These are phyloP conservation scores for Pardalotus punctatus DNA, from an alignment of 2,113 vertebrate genomes.

Conservation along the genomic window DNA sequence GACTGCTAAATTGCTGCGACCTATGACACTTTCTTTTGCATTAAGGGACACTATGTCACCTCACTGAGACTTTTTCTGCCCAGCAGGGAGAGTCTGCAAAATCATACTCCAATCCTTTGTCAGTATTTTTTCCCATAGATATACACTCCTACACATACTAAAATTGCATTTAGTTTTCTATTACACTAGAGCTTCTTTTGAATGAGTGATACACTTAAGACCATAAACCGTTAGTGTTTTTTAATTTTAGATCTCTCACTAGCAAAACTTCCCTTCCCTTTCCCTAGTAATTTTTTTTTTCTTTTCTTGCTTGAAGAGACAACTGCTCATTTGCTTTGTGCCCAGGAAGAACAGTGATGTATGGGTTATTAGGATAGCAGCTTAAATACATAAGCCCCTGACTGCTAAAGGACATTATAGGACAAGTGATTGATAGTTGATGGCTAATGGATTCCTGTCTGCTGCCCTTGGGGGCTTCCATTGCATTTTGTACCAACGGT, in stretches of 20 bases:
- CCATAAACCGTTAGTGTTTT: not conserved
- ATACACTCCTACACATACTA: not conserved
- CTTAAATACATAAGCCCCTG: not conserved
- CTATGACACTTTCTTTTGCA: not conserved
- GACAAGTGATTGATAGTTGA: not conserved
- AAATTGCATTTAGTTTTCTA: not conserved
- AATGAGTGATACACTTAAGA: not conserved
- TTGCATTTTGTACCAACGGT: not conserved
- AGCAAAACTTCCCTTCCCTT: not conserved
- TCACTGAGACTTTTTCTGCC: not conserved
- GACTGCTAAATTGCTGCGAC: not conserved
- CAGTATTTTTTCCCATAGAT: not conserved
- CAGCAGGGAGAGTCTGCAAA: not conserved
- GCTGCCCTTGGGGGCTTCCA: not conserved
- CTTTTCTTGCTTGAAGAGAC: not conserved
- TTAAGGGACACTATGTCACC: not conserved
- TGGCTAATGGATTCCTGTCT: not conserved
- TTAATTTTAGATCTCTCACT: not conserved
- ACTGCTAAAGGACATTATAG: not conserved
- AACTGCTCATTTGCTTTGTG: not conserved
- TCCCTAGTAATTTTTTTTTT: not conserved
- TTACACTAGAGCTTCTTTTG: not conserved
- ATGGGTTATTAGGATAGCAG: not conserved
- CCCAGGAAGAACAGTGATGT: not conserved
- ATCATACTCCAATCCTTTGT: not conserved